phyloP scores from a whole-genome alignment of 2,888 invertebrate genomes.

The Neria commutata region DNA sequence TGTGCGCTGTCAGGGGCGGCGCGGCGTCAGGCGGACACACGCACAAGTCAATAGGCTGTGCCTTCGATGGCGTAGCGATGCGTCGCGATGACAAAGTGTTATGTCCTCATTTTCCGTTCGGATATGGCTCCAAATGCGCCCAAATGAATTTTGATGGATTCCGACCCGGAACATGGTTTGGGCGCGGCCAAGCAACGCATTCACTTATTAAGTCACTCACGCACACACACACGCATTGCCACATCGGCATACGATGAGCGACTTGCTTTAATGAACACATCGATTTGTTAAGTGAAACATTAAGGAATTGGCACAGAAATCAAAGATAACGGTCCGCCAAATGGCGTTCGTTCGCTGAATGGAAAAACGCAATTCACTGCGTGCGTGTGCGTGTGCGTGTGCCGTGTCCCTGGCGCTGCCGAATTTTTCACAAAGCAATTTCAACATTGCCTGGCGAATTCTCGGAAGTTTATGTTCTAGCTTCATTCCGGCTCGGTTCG shows the following conservation, averaged over 20 bases:
- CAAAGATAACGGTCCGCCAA: slow-evolving; percentile 30
- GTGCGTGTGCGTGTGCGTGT: slow-evolving; percentile 5
- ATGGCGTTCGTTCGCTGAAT: not conserved
- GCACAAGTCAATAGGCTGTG: not conserved
- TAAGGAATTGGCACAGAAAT: slow-evolving; percentile 36
- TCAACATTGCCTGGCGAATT: too few species aligned
- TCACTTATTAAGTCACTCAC: not conserved
- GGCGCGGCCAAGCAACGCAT: slow-evolving; percentile 9
- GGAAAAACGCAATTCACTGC: slow-evolving; percentile 12
- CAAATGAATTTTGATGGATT: slow-evolving; percentile 31
- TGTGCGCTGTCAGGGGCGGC: not conserved
- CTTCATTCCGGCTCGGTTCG: too few species aligned
- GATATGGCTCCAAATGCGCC: slow-evolving; percentile 17
- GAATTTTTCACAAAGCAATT: too few species aligned
- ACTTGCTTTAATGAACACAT: slow-evolving; percentile 32
- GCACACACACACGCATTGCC: slow-evolving; percentile 13
- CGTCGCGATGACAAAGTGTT: slow-evolving; percentile 24
- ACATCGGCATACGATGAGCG: not conserved
- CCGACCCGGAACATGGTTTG: slow-evolving; percentile 13
- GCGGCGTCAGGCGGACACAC: not conserved
- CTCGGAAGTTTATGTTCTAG: too few species aligned
- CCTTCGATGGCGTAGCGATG: not conserved
- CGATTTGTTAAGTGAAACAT: slow-evolving; percentile 34
- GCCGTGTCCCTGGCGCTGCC: not conserved
- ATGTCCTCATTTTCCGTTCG: slow-evolving; percentile 25